phyloP scores from a whole-genome alignment of 2,797 vertebrate species.

The Chromobotia macracanthus region DNA sequence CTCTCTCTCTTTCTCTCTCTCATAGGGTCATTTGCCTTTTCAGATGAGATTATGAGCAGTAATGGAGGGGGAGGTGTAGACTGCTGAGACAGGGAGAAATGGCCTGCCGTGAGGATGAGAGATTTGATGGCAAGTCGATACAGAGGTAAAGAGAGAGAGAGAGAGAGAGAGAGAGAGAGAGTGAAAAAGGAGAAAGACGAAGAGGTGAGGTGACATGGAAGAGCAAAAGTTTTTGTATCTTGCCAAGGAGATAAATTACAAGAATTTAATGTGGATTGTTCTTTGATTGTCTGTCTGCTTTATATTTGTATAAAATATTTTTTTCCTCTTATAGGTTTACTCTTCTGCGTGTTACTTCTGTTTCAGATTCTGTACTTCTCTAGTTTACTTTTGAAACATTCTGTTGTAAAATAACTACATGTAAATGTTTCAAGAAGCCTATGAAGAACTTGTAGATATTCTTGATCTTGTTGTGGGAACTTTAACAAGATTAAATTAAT shows the following conservation, averaged over 20 bases:
- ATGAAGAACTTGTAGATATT: no score
- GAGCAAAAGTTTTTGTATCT: constrained; percentile 44
- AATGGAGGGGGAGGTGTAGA: constrained; percentile 78
- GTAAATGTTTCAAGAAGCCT: no score
- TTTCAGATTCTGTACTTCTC: no score
- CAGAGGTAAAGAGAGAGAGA: constrained; percentile 46
- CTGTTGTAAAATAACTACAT: no score
- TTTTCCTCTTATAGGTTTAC: no score
- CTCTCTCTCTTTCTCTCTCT: constrained; percentile 31
- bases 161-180: background rate
- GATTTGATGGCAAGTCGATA: constrained; percentile 94
- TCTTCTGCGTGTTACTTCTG: no score
- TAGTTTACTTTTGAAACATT: no score
- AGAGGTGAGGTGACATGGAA: constrained; percentile 46
- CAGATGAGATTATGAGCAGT: constrained; percentile 79
- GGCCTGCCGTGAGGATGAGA: constrained; percentile 77
- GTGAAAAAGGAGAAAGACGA: constrained; percentile 48
- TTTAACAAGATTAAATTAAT: no score
- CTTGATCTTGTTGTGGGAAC: no score
- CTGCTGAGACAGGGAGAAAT: constrained; percentile 89
- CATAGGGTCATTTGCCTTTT: constrained; percentile 82
- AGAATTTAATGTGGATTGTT: constrained; percentile 15
- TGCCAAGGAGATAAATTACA: constrained; percentile 16
- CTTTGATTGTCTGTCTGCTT: background rate
- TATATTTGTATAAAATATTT: no score